Conservation (phyloP, 2,113 vertebrate species). For the Salvator merianae region DNA sequence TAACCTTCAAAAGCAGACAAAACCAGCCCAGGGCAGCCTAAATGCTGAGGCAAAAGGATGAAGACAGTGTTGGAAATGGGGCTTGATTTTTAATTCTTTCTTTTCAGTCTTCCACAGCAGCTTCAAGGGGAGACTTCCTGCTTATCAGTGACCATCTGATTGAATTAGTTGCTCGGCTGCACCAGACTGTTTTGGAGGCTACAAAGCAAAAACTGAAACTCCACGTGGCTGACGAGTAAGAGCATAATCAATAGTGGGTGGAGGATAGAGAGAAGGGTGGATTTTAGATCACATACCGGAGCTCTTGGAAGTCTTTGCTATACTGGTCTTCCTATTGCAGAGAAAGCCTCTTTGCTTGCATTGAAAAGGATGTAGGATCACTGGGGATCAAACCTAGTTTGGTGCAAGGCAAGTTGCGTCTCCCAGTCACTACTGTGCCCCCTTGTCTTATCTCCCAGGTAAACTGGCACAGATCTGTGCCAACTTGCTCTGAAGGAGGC, state of each 20-base stretch:
- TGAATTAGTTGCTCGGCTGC: slow-evolving; percentile 73
- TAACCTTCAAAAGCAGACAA: no score
- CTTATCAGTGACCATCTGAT: slow-evolving; percentile 75
- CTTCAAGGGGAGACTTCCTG: slow-evolving; percentile 74
- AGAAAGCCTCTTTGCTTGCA: not conserved
- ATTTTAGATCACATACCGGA: no score
- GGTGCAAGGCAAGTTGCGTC: no score
- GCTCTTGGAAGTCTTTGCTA: not conserved
- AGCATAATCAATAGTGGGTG: not conserved
- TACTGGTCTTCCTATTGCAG: not conserved
- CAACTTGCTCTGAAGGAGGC: no score
- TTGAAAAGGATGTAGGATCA: not conserved
- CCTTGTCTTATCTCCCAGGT: no score
- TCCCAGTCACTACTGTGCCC: no score
- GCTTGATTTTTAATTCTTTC: not conserved
- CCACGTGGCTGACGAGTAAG: slow-evolving; percentile 75
- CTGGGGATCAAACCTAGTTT: not conserved
- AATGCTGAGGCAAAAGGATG: no score
- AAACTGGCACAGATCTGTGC: no score
- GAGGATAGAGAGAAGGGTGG: not conserved
- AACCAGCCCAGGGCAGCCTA: no score
- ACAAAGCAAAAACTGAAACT: slow-evolving; percentile 59
- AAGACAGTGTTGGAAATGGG: not conserved
- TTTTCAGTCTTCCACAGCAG: slow-evolving; percentile 55
- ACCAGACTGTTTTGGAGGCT: slow-evolving; percentile 60